These are phyloP conservation scores for Achroia grisella DNA, from an alignment of 1,140 invertebrate genomes.

Conservation along the genomic window DNA sequence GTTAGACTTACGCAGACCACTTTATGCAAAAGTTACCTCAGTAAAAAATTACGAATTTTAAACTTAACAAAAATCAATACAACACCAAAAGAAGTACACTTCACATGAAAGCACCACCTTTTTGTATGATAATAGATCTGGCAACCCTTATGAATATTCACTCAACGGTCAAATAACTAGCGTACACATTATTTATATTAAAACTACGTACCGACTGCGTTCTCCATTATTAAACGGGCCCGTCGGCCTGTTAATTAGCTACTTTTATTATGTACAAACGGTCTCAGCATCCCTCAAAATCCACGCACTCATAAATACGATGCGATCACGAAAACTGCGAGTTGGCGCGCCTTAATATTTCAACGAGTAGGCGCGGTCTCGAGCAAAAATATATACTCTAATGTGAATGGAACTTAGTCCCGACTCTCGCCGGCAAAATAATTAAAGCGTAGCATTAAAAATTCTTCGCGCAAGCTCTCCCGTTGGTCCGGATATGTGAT, in stretches of 20 bases:
- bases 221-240: slow-evolving; percentile 51
- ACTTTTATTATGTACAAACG: slow-evolving; percentile 62
- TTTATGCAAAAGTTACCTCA: no score
- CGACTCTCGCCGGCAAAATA: slow-evolving; percentile 51
- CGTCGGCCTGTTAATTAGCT: slow-evolving; percentile 60
- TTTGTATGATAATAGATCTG: no score
- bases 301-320: slow-evolving; percentile 45
- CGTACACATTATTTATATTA: no score
- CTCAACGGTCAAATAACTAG: not conserved
- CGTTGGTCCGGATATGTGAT: slow-evolving; percentile 60
- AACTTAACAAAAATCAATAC: no score
- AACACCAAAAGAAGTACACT: no score
- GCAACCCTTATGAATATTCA: no score
- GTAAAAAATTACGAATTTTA: no score
- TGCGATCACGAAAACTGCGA: slow-evolving; percentile 60
- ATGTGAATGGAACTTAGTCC: slow-evolving; percentile 67
- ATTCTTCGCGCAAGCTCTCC: slow-evolving; percentile 56
- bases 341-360: slow-evolving; percentile 64
- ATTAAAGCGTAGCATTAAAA: slow-evolving; percentile 70
- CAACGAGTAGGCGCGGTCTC: slow-evolving; percentile 44
- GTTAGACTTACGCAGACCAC: no score
- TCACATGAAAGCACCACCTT: no score
- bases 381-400: slow-evolving; percentile 67
- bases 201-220: not conserved
- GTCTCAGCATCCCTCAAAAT: slow-evolving; percentile 49